Conservation (phyloP, 2,888 invertebrate species). For the Mythimna loreyi region DNA sequence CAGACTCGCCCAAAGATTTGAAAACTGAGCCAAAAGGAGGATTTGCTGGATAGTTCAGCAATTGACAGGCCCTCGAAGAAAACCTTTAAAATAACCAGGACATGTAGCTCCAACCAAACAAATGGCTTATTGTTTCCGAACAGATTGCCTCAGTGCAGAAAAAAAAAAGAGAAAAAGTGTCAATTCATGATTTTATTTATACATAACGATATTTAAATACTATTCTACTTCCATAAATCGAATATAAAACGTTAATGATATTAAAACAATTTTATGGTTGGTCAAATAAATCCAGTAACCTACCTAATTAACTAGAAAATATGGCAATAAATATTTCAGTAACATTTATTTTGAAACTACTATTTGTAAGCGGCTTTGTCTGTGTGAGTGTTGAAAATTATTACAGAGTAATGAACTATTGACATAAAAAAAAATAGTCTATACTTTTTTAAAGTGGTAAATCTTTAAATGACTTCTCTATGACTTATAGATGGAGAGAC, state of each 20-base stretch:
- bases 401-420: not conserved
- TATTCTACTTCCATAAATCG: not conserved
- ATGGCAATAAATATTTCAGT: not conserved
- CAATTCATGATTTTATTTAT: not conserved
- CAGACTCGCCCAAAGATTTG: too few species aligned
- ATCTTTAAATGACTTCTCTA: too few species aligned
- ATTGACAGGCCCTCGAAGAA: too few species aligned
- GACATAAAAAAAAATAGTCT: not conserved
- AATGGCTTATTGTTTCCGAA: too few species aligned
- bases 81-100: too few species aligned
- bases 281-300: not conserved
- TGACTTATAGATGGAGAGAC: too few species aligned
- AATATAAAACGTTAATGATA: not conserved
- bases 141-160: too few species aligned
- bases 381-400: not conserved
- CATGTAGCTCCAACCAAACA: too few species aligned
- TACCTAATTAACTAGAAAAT: not conserved
- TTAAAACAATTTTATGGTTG: not conserved
- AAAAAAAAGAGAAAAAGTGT: too few species aligned
- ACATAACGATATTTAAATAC: not conserved
- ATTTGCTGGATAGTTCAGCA: too few species aligned
- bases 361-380: not conserved
- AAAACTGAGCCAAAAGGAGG: too few species aligned
- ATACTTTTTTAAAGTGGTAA: not conserved
- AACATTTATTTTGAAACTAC: not conserved